These are phyloP conservation scores for Saturnia japonica DNA, from an alignment of 2,888 invertebrate species.

Conservation along the genomic window DNA sequence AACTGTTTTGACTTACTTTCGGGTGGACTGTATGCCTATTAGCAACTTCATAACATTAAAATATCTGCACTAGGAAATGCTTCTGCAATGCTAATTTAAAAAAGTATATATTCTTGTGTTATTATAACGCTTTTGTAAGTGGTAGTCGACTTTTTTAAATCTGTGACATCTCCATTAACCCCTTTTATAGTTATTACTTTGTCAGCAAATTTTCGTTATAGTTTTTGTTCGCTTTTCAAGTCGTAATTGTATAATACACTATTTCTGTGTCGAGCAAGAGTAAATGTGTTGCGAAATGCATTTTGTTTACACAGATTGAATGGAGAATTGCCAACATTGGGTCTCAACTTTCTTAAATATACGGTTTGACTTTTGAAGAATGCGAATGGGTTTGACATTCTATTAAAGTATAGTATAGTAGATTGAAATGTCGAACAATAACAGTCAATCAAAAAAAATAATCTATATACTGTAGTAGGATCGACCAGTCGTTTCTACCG, in stretches of 20 bases:
- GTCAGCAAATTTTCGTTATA: no score
- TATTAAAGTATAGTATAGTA: neutral
- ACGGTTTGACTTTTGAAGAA: conserved; percentile 27
- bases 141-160: no score
- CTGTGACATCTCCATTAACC: no score
- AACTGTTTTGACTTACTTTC: no score
- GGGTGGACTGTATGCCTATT: no score
- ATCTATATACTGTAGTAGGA: neutral
- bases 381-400: conserved; percentile 16
- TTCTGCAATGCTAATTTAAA: no score
- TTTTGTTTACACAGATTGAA: conserved; percentile 8
- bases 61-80: no score
- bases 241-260: neutral
- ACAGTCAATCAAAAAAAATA: neutral
- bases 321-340: conserved; percentile 40
- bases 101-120: no score
- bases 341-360: conserved; percentile 25
- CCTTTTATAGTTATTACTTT: no score
- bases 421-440: neutral
- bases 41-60: no score
- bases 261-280: neutral
- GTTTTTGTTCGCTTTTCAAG: no score
- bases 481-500: neutral
- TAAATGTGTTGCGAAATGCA: neutral
- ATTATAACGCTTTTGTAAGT: no score